These are phyloP conservation scores for Atethmia centrago DNA, from an alignment of 2,888 invertebrate genomes.

Conservation along the genomic window DNA sequence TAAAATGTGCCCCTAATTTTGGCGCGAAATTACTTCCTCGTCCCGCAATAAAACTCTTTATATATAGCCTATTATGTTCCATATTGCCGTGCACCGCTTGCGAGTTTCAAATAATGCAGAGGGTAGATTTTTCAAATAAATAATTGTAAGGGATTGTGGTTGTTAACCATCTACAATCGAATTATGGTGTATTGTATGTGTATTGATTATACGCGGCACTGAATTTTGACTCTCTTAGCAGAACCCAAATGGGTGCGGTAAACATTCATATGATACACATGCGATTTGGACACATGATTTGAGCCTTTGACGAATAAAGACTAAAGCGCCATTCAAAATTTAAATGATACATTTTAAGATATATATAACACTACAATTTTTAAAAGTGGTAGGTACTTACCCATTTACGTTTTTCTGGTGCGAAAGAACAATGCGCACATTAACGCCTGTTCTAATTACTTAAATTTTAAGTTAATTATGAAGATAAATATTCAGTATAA, in stretches of 20 bases:
- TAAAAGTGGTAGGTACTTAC: neutral
- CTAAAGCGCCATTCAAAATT: slow-evolving; percentile 2
- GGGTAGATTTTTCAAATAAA: slow-evolving; percentile 85
- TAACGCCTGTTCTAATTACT: slow-evolving; percentile 43
- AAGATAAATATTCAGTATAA: slow-evolving; percentile 50
- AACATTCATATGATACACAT: slow-evolving; percentile 7
- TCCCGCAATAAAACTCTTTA: slow-evolving; percentile 69
- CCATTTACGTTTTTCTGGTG: neutral
- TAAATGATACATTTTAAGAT: slow-evolving; percentile 7
- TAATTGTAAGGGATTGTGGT: slow-evolving; percentile 85
- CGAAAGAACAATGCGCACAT: slow-evolving; percentile 45
- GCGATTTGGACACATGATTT: slow-evolving; percentile 7
- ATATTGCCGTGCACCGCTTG: slow-evolving; percentile 61
- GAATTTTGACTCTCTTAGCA: slow-evolving; percentile 41
- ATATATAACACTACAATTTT: neutral
- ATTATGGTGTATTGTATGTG: slow-evolving; percentile 78
- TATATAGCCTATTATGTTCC: slow-evolving; percentile 60
- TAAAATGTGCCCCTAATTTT: slow-evolving; percentile 81
- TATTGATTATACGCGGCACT: slow-evolving; percentile 69
- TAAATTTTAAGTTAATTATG: slow-evolving; percentile 50
- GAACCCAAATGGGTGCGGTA: slow-evolving; percentile 9
- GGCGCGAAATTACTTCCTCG: slow-evolving; percentile 65
- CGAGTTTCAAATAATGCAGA: slow-evolving; percentile 70
- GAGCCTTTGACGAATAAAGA: neutral
- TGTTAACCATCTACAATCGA: slow-evolving; percentile 81